Percentiles rank a stretch among this genome's conserved stretches.
These are phyloP conservation scores for Ibycter americanus DNA, from an alignment of 2,797 vertebrate species.

Conservation along the genomic window DNA sequence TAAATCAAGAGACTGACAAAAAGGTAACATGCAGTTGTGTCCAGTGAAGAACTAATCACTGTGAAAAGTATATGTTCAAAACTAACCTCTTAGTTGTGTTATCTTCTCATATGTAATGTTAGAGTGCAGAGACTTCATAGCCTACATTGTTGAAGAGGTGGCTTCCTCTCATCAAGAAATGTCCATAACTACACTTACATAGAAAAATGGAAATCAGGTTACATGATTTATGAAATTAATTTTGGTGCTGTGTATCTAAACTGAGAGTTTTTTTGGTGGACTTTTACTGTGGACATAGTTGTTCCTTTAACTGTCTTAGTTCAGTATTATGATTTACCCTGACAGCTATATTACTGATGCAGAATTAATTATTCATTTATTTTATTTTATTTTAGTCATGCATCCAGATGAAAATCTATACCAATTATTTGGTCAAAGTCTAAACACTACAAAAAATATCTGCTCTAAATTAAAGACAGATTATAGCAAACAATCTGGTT, in stretches of 20 bases:
- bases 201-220: conserved; percentile 6
- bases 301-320: conserved; percentile 40
- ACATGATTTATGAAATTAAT: background rate
- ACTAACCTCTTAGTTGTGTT: conserved; percentile 6
- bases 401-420: background rate
- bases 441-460: background rate
- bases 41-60: conserved; percentile 20
- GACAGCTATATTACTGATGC: conserved; percentile 11
- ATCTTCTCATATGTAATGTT: background rate
- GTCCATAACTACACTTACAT: background rate
- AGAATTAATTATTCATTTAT: conserved; percentile 43
- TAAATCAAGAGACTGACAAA: background rate
- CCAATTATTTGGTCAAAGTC: background rate
- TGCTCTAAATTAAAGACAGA: background rate
- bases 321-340: conserved; percentile 13
- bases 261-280: background rate
- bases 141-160: background rate
- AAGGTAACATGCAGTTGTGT: background rate
- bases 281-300: conserved; percentile 9
- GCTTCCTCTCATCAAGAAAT: background rate
- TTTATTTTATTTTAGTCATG: conserved; percentile 38
- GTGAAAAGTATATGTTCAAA: conserved; percentile 10
- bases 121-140: background rate
- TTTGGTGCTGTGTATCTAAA: background rate
- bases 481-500: background rate